phyloP scores from a whole-genome alignment of 2,797 vertebrate species.

The Acridotheres tristis region DNA sequence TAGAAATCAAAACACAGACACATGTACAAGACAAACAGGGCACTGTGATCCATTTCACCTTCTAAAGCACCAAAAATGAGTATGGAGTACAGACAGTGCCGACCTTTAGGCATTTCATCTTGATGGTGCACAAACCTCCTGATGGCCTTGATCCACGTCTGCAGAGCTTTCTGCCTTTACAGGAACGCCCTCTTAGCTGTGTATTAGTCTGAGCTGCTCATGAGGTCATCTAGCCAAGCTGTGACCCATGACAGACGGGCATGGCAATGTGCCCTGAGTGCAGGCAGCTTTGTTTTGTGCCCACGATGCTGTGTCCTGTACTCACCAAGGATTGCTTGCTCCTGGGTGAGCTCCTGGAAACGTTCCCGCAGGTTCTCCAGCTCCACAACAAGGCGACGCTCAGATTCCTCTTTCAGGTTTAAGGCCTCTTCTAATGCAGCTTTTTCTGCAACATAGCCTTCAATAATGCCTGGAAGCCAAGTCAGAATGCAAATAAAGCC shows the following conservation, averaged over 20 bases:
- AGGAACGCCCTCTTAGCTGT: neutral
- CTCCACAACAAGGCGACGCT: slow-evolving; percentile 83
- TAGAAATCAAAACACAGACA: slow-evolving; percentile 32
- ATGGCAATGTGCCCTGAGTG: rapidly evolving
- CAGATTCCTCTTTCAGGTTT: slow-evolving; percentile 84
- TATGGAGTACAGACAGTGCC: neutral
- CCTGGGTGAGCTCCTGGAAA: slow-evolving; percentile 82
- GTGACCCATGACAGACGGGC: rapidly evolving
- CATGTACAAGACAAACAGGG: neutral
- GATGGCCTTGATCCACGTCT: neutral
- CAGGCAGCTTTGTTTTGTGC: neutral
- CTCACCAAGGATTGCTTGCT: slow-evolving; percentile 73
- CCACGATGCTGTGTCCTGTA: slow-evolving; percentile 41
- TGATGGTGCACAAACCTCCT: neutral
- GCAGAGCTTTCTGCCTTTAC: neutral
- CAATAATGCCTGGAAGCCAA: slow-evolving; percentile 83
- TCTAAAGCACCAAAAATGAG: neutral
- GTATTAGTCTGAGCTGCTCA: neutral
- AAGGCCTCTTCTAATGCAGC: slow-evolving; percentile 83
- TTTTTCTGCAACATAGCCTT: slow-evolving; percentile 90
- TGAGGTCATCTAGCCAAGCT: neutral
- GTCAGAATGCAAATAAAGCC: neutral
- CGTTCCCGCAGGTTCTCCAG: slow-evolving; percentile 83
- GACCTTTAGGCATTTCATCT: neutral
- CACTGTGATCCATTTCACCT: neutral